These are phyloP conservation scores for Corythornis cristatus DNA, from an alignment of 2,113 vertebrate species.

Conservation along the genomic window DNA sequence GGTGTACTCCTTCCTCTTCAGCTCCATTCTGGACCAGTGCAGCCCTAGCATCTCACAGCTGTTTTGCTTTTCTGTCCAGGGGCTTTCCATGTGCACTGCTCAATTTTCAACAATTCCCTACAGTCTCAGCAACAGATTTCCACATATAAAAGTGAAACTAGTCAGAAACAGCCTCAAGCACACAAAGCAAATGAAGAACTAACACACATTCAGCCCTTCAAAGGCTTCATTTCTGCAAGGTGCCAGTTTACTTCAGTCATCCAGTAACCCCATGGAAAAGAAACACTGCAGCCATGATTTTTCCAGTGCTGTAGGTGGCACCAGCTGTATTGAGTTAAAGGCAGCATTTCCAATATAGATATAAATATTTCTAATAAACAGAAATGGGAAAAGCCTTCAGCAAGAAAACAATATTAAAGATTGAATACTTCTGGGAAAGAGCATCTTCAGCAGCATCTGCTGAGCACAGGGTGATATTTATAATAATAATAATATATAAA, in stretches of 20 bases:
- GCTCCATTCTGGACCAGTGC: background rate
- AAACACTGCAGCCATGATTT: background rate
- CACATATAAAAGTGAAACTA: background rate
- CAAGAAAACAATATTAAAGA: constrained; percentile 47
- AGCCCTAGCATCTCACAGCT: background rate
- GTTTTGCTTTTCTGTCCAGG: background rate
- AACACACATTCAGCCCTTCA: background rate
- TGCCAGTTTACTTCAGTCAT: background rate
- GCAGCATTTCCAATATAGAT: background rate
- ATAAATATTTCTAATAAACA: constrained; percentile 47
- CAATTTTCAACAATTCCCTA: background rate
- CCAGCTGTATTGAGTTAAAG: constrained; percentile 13
- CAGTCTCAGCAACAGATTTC: background rate
- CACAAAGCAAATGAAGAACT: background rate
- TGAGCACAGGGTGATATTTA: background rate
- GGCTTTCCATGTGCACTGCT: rapidly evolving
- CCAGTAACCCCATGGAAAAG: background rate
- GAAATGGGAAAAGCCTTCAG: constrained; percentile 31
- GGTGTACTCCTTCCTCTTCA: background rate
- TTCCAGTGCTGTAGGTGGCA: constrained; percentile 41
- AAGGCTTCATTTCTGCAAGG: background rate
- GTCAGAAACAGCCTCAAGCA: background rate
- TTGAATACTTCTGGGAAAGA: constrained; percentile 50
- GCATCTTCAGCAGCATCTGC: background rate
- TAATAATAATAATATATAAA: too few species aligned